Evolutionary conservation across 2,888 invertebrate species (phyloP), one percentile per base, ranked within the genome.

Genomic region (Lamellibrachia satsuma): DNA sequence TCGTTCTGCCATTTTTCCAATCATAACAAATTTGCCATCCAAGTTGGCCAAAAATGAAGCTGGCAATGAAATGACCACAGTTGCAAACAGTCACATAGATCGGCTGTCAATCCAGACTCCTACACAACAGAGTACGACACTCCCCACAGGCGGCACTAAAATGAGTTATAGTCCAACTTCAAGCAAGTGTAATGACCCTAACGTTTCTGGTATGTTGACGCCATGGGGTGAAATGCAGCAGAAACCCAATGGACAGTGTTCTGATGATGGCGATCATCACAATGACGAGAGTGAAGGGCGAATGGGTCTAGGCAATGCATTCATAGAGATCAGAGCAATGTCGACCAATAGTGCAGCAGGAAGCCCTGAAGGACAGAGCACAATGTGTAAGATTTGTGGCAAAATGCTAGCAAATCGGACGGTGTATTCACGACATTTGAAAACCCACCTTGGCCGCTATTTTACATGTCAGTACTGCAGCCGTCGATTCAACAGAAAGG

Each of bases 391-490:
- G 75, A 22, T 22, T 75, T 75, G 75, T 75, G 75, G 75, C 15
- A 75, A 75, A 75, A 15, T 75, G 75, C n/a, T 75, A 75, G 75
- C 75, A 75, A 75, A n/a, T 75, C 75, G 75, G 75, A 75, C 75
- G 22, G 75, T 75, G 22, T 75, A 75, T 75, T 22, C 75, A 15
- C 75, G 75, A 75, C 75, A 75, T 75, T 75, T 75, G 75, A 75
- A 75, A 22, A 75, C 75, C 4, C 75, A 75, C 22, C 75, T 75
- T 22, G 75, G 75, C 75, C 75, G 75, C 75, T 75, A 75, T 75
- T 75, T 75, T 15, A 75, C 75, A 15, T 75, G 75, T 75, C 75
- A 75, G 2, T 22, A 22, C 75, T 75, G 75, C 75, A 22, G 75
- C 75, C 75, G 75, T 75, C 75, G 22, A n/a, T 75, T 75, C 75